Percentiles rank a stretch among this genome's conserved stretches.
Conservation (phyloP, 2,797 vertebrate species). For the Crax fasciolata region DNA sequence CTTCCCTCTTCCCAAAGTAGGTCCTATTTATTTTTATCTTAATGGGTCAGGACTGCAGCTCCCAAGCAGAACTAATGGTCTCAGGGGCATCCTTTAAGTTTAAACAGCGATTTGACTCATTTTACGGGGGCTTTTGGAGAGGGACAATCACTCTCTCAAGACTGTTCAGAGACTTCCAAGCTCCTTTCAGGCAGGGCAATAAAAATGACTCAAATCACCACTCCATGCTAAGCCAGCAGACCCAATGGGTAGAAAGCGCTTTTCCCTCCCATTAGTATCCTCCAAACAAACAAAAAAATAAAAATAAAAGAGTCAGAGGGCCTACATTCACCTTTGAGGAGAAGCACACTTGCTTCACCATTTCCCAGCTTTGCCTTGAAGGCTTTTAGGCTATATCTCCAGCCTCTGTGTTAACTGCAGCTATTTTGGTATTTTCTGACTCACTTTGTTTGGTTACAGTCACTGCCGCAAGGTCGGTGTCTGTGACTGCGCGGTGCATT, state of each 20-base stretch:
- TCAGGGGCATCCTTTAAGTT: constrained; percentile 42
- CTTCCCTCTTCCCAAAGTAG: constrained; percentile 52
- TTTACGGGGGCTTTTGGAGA: constrained; percentile 64
- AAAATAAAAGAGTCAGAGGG: not conserved
- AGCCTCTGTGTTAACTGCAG: not conserved
- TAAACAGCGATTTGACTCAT: constrained; percentile 58
- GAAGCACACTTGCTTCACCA: not conserved
- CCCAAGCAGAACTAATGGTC: constrained; percentile 38
- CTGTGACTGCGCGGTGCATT: rapidly evolving
- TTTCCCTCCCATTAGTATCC: not conserved
- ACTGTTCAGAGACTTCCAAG: constrained; percentile 25
- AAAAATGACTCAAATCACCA: constrained; percentile 48
- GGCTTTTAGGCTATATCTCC: not conserved
- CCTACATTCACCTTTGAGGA: not conserved
- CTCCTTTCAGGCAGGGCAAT: constrained; percentile 46
- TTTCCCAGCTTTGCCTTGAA: not conserved
- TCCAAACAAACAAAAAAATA: not conserved
- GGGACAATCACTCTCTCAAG: constrained; percentile 62
- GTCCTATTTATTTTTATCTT: constrained; percentile 70
- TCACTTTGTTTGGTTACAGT: not conserved
- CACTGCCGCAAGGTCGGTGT: not conserved
- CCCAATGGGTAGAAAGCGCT: not conserved
- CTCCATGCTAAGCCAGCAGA: not conserved
- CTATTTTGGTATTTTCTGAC: not conserved
- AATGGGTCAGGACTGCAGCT: constrained; percentile 33